phyloP scores from a whole-genome alignment of 2,797 vertebrate genomes.

The Spinibarbus caldwelli region DNA sequence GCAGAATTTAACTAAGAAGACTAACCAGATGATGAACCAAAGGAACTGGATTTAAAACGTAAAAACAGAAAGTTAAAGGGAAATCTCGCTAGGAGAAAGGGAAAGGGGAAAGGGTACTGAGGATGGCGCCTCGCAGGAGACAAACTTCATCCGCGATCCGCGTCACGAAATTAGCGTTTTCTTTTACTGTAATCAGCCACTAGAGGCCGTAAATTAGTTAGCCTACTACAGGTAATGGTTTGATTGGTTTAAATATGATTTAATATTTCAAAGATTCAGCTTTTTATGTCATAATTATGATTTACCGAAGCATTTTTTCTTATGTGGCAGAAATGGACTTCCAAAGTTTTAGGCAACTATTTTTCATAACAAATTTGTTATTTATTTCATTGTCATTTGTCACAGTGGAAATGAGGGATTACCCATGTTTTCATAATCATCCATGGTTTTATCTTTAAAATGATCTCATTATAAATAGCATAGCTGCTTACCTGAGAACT shows the following conservation, averaged over 20 bases:
- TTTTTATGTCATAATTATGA: neutral
- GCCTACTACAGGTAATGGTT: no score
- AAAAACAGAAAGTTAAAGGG: conserved; percentile 61
- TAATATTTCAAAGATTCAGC: neutral
- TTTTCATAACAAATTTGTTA: no score
- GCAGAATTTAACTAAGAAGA: neutral
- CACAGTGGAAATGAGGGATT: no score
- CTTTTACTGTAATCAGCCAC: neutral
- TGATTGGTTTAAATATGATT: neutral
- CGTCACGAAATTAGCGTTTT: conserved; percentile 13
- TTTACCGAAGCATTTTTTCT: neutral
- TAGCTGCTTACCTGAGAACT: neutral
- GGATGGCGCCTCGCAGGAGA: conserved; percentile 49
- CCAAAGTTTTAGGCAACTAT: no score
- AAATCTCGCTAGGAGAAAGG: conserved; percentile 26
- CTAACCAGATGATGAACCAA: neutral
- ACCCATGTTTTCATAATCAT: no score
- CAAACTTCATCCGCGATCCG: conserved; percentile 48
- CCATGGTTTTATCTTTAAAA: no score
- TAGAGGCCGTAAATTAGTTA: neutral
- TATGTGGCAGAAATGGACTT: no score
- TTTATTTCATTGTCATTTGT: no score
- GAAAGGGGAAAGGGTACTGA: conserved; percentile 57
- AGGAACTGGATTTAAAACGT: conserved; percentile 42
- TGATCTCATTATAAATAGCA: neutral